phyloP scores from a whole-genome alignment of 2,888 invertebrate genomes.

The Lutraria lutraria region DNA sequence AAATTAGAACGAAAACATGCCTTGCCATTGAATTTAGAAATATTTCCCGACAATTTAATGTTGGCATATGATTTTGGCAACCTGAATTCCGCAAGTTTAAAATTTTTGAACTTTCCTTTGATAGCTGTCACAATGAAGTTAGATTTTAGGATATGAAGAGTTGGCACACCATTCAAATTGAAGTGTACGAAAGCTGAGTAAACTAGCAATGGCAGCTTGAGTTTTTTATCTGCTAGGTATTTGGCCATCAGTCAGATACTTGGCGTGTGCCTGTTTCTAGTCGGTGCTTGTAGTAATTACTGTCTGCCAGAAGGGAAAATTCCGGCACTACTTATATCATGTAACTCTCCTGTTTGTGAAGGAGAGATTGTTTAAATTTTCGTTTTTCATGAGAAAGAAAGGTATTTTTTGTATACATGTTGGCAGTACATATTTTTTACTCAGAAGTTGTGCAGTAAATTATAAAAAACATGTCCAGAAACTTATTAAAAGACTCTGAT shows the following conservation, averaged over 20 bases:
- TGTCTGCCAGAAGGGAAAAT: conserved; percentile 29
- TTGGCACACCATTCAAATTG: conserved; percentile 27
- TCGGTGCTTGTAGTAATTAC: conserved; percentile 20
- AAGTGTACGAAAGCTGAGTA: conserved; percentile 5
- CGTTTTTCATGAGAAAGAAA: neutral
- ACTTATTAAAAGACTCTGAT: neutral
- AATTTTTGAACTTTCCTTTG: conserved; percentile 30
- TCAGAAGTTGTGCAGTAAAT: neutral
- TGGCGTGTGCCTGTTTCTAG: conserved; percentile 32
- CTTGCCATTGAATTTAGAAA: conserved; percentile 1
- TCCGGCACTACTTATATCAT: neutral
- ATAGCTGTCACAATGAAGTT: conserved; percentile 19
- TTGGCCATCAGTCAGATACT: conserved; percentile 33
- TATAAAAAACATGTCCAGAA: neutral
- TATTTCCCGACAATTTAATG: conserved; percentile 1
- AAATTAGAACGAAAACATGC: neutral
- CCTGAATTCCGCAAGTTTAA: conserved; percentile 18
- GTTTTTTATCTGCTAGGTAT: conserved; percentile 19
- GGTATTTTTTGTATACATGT: neutral
- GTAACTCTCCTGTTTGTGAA: conserved; percentile 13
- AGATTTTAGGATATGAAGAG: conserved; percentile 26
- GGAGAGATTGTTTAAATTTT: neutral
- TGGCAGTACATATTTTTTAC: neutral
- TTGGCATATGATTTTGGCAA: conserved; percentile 17
- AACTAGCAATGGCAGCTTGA: conserved; percentile 25